Evolutionary conservation across 2,113 vertebrate genomes (phyloP), one percentile per base, ranked within the genome.

Genomic region (Piaya cayana): DNA sequence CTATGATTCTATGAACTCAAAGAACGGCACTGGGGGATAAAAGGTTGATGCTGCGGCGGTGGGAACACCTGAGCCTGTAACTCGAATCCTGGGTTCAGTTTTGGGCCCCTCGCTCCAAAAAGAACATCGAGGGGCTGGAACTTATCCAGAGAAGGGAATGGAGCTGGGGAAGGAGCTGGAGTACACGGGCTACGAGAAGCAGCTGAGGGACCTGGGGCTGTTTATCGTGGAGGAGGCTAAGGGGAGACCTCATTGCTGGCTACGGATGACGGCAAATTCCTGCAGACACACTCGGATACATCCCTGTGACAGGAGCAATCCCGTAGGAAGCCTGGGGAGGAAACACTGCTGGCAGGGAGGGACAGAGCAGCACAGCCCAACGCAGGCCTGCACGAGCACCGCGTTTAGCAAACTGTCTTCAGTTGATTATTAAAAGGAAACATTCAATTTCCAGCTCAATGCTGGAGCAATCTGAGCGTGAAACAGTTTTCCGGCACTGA

Each of bases 401-500:
- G 5, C 9, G 84, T 1, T 43, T 5, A 75, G 64, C 47, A 25
- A 70, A 50, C 42, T 27, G 34, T 5, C 53, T 50, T 25, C 29
- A 2, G 4, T 10, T 5, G 0, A 17, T 12, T 37, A 6, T 32
- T 4, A 11, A 37, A 34, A 47, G 30, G 62, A 65, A 56, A 45
- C 7, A 1, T 1, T 67, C 34, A 2, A 4, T 12, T 17, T 11
- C 0, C 2, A 65, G 68, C 53, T 22, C 4, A 64, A 12, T 0
- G n/a, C 39, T 19, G 20, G 20, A 1, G 9, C 32, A 25, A 26
- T 29, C 2, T 7, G 56, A 25, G 78, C 2, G 13, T 17, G 63
- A 5, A 36, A 7, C 50, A 6, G 26, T 10, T 30, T 53, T 18
- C 9, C 82, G 10, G 3, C 1, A 1, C 52, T 1, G 78, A 2